phyloP scores from a whole-genome alignment of 2,113 vertebrate genomes.

The Pseudolaguvia tuberculata region DNA sequence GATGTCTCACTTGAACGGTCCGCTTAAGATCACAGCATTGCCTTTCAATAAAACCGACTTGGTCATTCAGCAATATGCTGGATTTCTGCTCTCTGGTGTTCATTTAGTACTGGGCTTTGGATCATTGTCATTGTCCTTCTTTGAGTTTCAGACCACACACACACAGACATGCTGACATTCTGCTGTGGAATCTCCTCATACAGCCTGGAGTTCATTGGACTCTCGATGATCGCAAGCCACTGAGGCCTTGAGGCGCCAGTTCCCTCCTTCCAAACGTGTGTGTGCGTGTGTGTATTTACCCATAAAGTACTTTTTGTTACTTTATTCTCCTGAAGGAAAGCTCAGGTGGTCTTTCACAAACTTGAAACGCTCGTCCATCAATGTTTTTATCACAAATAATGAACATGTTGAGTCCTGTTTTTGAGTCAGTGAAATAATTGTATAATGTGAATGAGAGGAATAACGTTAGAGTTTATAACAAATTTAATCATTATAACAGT shows the following conservation, averaged over 20 bases:
- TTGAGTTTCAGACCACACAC: slow-evolving; percentile 26
- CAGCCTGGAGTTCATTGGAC: slow-evolving; percentile 32
- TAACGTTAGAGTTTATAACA: not conserved
- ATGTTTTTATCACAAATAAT: not conserved
- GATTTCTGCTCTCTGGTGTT: slow-evolving; percentile 18
- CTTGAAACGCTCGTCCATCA: not conserved
- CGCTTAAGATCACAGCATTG: slow-evolving; percentile 10
- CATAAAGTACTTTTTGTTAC: slow-evolving; percentile 5
- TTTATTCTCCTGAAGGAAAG: not conserved
- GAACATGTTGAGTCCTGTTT: not conserved
- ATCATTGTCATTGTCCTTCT: slow-evolving; percentile 28
- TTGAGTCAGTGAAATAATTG: not conserved
- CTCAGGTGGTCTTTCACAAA: slow-evolving; percentile 23
- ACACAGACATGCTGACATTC: slow-evolving; percentile 3
- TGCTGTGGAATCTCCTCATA: slow-evolving; percentile 7
- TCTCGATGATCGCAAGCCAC: slow-evolving; percentile 16
- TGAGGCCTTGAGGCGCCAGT: slow-evolving; percentile 9
- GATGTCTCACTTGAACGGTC: not conserved
- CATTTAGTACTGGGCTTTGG: slow-evolving; percentile 17
- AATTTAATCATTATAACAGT: no score
- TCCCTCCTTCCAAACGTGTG: slow-evolving; percentile 14
- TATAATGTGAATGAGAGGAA: not conserved
- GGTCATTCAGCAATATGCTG: slow-evolving; percentile 8
- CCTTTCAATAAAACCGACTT: not conserved
- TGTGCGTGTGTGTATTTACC: slow-evolving; percentile 4